phyloP scores from a whole-genome alignment of 2,888 invertebrate species.

The Luffia ferchaultella region DNA sequence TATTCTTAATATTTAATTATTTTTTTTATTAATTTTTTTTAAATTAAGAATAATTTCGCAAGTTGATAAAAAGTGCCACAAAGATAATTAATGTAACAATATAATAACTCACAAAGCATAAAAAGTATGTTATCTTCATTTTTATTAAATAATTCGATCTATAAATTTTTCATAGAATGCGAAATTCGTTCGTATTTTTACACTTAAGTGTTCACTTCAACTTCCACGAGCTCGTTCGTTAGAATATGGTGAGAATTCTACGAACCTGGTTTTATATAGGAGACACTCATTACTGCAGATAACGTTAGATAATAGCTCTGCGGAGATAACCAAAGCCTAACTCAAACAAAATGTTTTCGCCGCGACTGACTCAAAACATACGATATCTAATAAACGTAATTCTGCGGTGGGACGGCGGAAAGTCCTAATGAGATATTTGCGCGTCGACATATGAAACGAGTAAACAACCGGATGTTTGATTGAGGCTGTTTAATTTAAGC shows the following conservation, averaged over 20 bases:
- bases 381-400: slow-evolving; percentile 23
- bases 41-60: no score
- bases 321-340: slow-evolving; percentile 42
- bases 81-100: background rate
- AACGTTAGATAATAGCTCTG: slow-evolving; percentile 52
- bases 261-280: slow-evolving; percentile 45
- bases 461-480: slow-evolving; percentile 43
- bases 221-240: slow-evolving; percentile 55
- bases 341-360: slow-evolving; percentile 57
- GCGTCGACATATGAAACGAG: slow-evolving; percentile 3
- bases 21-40: no score
- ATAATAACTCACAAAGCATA: slow-evolving; percentile 43
- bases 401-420: slow-evolving; percentile 25
- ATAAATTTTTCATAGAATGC: slow-evolving; percentile 27
- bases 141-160: slow-evolving; percentile 22
- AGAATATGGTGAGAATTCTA: slow-evolving; percentile 28
- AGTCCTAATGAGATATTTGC: slow-evolving; percentile 16
- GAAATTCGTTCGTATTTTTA: slow-evolving; percentile 46
- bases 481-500: background rate
- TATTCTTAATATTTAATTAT: no score
- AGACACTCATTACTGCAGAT: slow-evolving; percentile 46
- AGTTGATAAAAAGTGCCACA: no score
- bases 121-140: slow-evolving; percentile 46
- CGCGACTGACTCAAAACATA: slow-evolving; percentile 47
- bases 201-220: slow-evolving; percentile 33